phyloP scores from a whole-genome alignment of 2,888 invertebrate genomes.

The Polietes domitor region DNA sequence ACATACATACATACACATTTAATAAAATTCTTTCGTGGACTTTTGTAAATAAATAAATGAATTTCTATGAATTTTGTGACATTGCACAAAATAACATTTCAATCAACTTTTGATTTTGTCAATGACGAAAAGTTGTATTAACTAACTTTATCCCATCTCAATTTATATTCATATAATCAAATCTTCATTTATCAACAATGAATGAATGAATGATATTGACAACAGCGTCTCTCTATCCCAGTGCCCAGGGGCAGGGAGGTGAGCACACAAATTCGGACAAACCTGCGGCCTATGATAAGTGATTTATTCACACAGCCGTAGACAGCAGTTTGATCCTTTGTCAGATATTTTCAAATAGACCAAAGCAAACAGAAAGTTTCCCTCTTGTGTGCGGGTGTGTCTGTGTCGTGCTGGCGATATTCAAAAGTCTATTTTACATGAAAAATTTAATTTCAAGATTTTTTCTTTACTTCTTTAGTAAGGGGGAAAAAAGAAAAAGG shows the following conservation, averaged over 20 bases:
- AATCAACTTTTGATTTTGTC: constrained; percentile 17
- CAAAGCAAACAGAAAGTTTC: constrained; percentile 8
- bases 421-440: constrained; percentile 16
- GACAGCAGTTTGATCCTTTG: constrained; percentile 18
- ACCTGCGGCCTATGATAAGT: constrained; percentile 16
- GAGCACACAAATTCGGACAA: neutral
- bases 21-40: neutral
- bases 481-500: neutral
- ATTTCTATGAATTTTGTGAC: constrained; percentile 20
- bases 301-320: constrained; percentile 12
- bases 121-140: constrained; percentile 19
- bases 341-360: neutral
- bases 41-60: constrained; percentile 22
- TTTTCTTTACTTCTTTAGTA: neutral
- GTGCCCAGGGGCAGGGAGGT: neutral
- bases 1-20: neutral
- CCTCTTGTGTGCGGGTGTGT: neutral
- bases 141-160: constrained; percentile 27
- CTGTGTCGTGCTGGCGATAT: neutral
- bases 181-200: constrained; percentile 37
- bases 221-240: neutral
- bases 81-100: constrained; percentile 29
- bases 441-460: constrained; percentile 36
- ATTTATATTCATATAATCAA: constrained; percentile 40
- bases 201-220: constrained; percentile 8